Percentiles rank a stretch among this genome's conserved stretches.
phyloP scores from a whole-genome alignment of 2,113 vertebrate genomes.

The Syrmaticus mikado region DNA sequence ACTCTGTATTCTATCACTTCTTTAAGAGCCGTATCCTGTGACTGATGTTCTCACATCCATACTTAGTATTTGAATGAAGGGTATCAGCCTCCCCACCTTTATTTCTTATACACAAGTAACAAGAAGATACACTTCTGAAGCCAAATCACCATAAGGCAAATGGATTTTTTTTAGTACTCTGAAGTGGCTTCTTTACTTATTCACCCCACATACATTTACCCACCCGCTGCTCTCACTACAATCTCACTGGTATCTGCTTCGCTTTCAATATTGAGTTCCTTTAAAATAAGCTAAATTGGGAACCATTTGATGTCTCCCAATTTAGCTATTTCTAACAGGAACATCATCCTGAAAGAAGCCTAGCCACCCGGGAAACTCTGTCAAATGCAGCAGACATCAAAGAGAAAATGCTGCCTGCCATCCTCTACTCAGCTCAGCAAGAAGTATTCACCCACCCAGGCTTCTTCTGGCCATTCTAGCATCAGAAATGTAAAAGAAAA shows the following conservation, averaged over 20 bases:
- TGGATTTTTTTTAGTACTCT: neutral
- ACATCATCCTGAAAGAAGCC: conserved; percentile 8
- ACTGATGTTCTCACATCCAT: fast-evolving
- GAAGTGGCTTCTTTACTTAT: neutral
- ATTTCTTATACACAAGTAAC: fast-evolving
- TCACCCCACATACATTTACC: neutral
- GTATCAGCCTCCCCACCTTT: neutral
- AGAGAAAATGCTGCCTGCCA: neutral
- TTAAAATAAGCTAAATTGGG: conserved; percentile 46
- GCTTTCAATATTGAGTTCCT: conserved; percentile 41
- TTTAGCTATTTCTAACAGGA: conserved; percentile 52
- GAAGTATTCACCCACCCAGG: neutral
- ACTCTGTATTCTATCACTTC: neutral
- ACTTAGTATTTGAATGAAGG: neutral
- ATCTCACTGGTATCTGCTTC: neutral
- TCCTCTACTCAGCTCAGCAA: conserved; percentile 14
- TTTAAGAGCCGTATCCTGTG: fast-evolving
- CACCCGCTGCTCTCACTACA: neutral
- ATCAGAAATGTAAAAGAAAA: neutral
- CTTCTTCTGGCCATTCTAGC: neutral
- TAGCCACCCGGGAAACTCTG: conserved; percentile 46
- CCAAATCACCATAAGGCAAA: neutral
- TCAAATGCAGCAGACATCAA: conserved; percentile 53
- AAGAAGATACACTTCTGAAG: neutral
- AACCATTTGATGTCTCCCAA: conserved; percentile 51